phyloP scores from a whole-genome alignment of 2,797 vertebrate genomes.

The Muscicapa comitata region DNA sequence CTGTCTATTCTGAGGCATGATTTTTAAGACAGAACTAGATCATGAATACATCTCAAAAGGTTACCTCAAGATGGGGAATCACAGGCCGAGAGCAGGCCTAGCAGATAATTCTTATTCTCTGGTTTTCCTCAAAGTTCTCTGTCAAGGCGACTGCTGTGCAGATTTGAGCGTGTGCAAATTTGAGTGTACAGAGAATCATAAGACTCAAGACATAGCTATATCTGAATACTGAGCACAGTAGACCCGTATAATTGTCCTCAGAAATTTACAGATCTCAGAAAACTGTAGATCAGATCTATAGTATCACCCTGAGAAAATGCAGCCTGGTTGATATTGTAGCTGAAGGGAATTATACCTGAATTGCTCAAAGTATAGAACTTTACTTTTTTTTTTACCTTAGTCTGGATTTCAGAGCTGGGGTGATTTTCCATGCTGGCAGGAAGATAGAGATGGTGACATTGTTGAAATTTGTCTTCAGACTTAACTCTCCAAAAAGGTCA shows the following conservation, averaged over 20 bases:
- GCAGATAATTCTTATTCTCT: neutral
- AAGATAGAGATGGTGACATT: neutral
- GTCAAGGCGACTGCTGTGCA: neutral
- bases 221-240: neutral
- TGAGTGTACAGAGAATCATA: accelerated
- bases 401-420: neutral
- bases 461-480: neutral
- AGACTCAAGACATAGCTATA: neutral
- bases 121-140: neutral
- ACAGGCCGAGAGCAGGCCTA: neutral
- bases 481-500: slow-evolving; percentile 1
- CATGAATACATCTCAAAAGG: neutral
- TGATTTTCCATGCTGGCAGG: neutral
- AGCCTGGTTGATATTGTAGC: neutral
- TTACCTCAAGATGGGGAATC: neutral
- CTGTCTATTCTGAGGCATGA: neutral
- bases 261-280: neutral
- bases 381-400: neutral
- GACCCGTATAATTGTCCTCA: neutral
- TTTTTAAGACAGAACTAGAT: neutral
- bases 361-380: neutral
- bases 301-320: neutral
- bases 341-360: neutral
- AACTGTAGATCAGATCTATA: neutral
- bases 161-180: neutral